Evolutionary conservation across 2,113 vertebrate species (phyloP), one percentile per base, ranked within the genome.

Genomic region (Theropithecus gelada): DNA sequence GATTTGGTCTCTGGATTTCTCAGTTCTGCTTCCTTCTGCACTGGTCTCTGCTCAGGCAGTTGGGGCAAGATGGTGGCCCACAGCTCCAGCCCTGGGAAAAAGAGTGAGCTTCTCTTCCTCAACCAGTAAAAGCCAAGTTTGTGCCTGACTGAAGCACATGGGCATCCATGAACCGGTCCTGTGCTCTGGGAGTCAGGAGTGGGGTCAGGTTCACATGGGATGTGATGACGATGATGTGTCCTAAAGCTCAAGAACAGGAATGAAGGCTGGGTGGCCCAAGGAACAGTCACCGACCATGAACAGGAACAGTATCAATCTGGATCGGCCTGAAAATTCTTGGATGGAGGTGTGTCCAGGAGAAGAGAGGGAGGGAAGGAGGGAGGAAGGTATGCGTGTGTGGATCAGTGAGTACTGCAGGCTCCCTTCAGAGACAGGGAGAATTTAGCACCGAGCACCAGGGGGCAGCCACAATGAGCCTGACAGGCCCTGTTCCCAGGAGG

Each of bases 191-290:
- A 66, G 30, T 5, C 23, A 57, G 20, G 72, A 18, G 50, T 4
- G 1, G 78, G 64, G 8, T 40, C 18, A 30, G 23, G 5, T 22
- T 72, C 5, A 14, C 0, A 1, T 0, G 40, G 12, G 20, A 14
- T 0, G 0, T 9, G 9, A 40, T 45, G 38, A 80, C 9, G 20
- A 11, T 9, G 9, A 40, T 3, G 14, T 2, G 17, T 7, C 14
- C 16, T 18, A 11, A 84, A 55, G 73, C n/a, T 55, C 14, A 4
- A 68, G 85, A 32, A 9, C 22, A 59, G 27, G 32, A 23, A 3
- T 32, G 81, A n/a, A 11, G 4, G 30, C 14, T 22, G n/a, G 55
- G 32, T 32, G 75, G 76, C 25, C 50, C 50, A 6, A 64, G 55
- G 72, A 25, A 12, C 20, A 0, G 3, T 66, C 30, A 6, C 16